phyloP scores from a whole-genome alignment of 2,113 vertebrate species.

The Anser cygnoides region DNA sequence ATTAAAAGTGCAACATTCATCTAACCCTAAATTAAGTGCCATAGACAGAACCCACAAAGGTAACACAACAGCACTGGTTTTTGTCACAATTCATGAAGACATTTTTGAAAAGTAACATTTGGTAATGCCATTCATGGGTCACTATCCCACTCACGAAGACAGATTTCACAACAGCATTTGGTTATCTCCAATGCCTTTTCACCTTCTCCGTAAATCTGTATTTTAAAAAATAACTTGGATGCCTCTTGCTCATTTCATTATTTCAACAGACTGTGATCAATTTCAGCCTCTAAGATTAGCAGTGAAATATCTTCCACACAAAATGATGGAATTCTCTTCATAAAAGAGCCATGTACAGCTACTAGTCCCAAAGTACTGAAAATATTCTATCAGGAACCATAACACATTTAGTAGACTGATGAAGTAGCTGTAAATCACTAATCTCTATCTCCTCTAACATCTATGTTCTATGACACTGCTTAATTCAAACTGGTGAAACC shows the following conservation, averaged over 20 bases:
- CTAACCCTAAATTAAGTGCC: neutral
- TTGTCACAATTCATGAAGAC: neutral
- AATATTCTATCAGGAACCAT: neutral
- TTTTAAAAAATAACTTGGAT: neutral
- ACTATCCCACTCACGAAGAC: neutral
- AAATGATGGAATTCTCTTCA: neutral
- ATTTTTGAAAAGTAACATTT: neutral
- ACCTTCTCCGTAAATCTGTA: neutral
- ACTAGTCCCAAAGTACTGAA: neutral
- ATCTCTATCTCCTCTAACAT: neutral
- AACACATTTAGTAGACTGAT: neutral
- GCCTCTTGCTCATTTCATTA: neutral
- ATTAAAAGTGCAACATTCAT: neutral
- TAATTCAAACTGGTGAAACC: neutral
- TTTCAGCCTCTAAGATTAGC: neutral
- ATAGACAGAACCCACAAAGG: neutral
- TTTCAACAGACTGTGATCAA: neutral
- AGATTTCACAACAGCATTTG: neutral
- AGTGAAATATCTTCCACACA: neutral
- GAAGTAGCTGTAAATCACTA: neutral
- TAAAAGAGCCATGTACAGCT: neutral
- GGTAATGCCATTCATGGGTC: neutral
- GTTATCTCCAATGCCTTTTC: neutral
- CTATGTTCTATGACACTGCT: neutral
- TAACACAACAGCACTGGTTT: neutral